Evolutionary conservation across 1,140 invertebrate genomes (phyloP), one percentile per base, ranked within the genome.

Genomic region (Drosophila orosa): DNA sequence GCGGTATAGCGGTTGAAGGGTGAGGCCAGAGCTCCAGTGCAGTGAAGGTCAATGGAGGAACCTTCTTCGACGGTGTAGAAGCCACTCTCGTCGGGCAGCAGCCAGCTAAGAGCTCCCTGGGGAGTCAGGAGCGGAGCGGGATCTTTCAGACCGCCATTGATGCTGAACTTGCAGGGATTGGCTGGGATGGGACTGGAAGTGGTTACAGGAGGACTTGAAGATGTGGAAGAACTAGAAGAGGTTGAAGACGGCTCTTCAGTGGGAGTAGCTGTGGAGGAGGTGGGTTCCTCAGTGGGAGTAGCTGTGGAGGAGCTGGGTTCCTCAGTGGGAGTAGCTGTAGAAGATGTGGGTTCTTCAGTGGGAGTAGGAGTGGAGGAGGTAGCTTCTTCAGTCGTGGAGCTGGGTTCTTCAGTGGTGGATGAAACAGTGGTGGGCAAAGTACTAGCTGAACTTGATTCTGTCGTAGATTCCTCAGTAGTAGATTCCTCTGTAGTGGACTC

Each of bases 91-190:
- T 82, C 48, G 10, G 86, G 72, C 12, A 71, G 8, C 19, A 90
- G 44, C 80, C 86, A 89, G 22, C 69, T 89, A 0, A 89, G 69
- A 10, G 65, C 69, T 24, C 74, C 80, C 12, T 72, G 45, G 3
- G 76, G 69, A 1, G 75, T 86, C 10, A 91, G 75, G 1, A 91
- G 19, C 5, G 90, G 90, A 17, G 82, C 77, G 7, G 90, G 90
- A 71, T 91, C 79, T 7, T 55, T 83, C 0, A 91, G 60, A 54
- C 72, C 87, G 0, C 78, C 84, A 47, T 83, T 90, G 1, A 79
- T 50, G 13, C 27, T 82, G 19, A 91, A 91, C 19, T 59, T 61
- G 22, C 90, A 91, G 15, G 78, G 59, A 8, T 60, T 78, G 5
- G 19, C 63, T n/a, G n/a, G n/a, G 15, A 12, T 44, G 13, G 66